Evolutionary conservation across 2,888 invertebrate genomes (phyloP).

Genomic region (Timandra comae): DNA sequence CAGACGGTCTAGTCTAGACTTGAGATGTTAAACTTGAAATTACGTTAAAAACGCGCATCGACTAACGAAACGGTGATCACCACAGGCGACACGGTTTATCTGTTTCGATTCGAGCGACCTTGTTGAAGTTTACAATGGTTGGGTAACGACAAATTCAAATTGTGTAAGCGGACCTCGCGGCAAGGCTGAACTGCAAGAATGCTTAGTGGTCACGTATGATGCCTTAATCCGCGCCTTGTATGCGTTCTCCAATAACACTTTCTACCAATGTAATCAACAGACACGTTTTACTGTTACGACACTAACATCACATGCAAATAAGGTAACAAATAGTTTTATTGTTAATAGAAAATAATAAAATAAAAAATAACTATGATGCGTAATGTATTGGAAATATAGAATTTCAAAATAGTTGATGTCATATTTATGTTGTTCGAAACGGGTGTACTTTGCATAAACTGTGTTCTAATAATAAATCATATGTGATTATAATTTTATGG

Average conservation of each 20-base stretch:
- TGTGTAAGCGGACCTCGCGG: conserved; percentile 32
- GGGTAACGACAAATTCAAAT: conserved; percentile 29
- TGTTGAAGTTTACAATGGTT: conserved; percentile 21
- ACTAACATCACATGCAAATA: too few relatives aligned
- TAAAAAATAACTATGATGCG: too few relatives aligned
- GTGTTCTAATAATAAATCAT: too few relatives aligned
- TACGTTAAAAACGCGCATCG: too few relatives aligned
- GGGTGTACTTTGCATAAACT: too few relatives aligned
- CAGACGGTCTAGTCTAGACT: conserved; percentile 1
- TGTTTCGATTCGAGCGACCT: conserved; percentile 28
- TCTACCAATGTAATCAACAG: conserved; percentile 25
- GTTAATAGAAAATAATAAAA: too few relatives aligned
- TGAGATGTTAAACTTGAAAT: background rate
- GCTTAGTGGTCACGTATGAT: conserved; percentile 21
- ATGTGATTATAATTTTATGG: too few relatives aligned
- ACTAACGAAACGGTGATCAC: background rate
- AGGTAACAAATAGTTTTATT: too few relatives aligned
- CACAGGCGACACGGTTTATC: conserved; percentile 23
- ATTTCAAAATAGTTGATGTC: too few relatives aligned
- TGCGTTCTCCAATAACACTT: conserved; percentile 35
- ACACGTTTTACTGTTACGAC: too few relatives aligned
- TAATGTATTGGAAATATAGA: too few relatives aligned
- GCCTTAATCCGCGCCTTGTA: conserved; percentile 38
- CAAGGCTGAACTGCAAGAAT: conserved; percentile 24
- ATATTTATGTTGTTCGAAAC: too few relatives aligned